Evolutionary conservation across 2,888 invertebrate genomes (phyloP).

Genomic region (Pemphredon lugubris): DNA sequence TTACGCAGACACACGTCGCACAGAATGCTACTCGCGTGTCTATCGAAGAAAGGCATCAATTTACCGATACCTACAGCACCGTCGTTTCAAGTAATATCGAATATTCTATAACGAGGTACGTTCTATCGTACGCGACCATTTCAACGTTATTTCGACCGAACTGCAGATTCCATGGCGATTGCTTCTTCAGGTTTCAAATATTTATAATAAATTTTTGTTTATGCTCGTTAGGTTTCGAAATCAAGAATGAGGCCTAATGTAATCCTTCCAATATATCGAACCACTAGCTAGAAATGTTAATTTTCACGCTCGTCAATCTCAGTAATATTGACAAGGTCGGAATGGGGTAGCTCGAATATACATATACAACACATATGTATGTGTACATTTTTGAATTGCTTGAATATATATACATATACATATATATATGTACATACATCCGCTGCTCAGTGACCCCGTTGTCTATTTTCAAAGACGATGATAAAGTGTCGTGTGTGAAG

Average conservation of each 20-base stretch:
- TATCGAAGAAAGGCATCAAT: no score
- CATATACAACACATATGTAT: not conserved
- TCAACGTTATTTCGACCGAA: no score
- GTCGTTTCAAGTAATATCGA: no score
- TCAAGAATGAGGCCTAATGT: not conserved
- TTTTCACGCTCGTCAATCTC: not conserved
- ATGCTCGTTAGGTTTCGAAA: no score
- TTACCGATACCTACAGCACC: no score
- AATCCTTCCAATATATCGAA: not conserved
- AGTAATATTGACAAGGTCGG: slow-evolving; percentile 16
- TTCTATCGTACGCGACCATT: no score
- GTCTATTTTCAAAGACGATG: slow-evolving; percentile 40
- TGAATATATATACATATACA: not conserved
- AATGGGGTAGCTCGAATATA: not conserved
- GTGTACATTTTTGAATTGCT: not conserved
- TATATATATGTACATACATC: not conserved
- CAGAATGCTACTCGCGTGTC: no score
- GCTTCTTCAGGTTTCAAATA: no score
- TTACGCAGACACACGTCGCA: no score
- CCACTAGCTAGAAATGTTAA: not conserved
- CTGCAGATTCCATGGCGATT: no score
- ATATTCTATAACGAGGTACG: no score
- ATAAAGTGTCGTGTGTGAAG: not conserved
- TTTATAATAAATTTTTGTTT: no score
- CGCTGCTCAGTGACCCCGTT: slow-evolving; percentile 39